Evolutionary conservation across 1,140 invertebrate species (phyloP), one percentile per base, ranked within the genome.

Genomic region (Drosophila pruinosa): DNA sequence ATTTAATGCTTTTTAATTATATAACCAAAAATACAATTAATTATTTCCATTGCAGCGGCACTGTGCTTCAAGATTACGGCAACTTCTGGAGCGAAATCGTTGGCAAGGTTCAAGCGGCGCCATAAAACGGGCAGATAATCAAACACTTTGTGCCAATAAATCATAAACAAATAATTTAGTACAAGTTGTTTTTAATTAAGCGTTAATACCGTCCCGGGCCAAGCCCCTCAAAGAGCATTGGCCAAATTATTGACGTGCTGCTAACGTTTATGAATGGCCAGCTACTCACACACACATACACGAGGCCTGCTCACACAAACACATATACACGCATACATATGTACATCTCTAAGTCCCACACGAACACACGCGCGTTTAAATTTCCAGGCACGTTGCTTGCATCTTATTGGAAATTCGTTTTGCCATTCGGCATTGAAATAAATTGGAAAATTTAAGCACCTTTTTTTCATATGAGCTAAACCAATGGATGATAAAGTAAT

Each of bases 81-180:
- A 94, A 93, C 8, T 96, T 95, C 83, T 96, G 95, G 95, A 93
- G 94, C 14, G 93, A 95, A 38, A 89, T 95, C 61, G 69, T 91
- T 4, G 75, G 67, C 61, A 90, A 89, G 52, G 82, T 91, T 56
- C 82, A 85, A 52, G 63, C 71, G 24, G 50, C 80, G 64, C 63
- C 61, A 28, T 53, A 75, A 61, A 75, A 68, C 19, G 5, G 61
- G 58, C 24, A 19, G 57, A 45, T 39, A 5, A 80, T 41, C n/a
- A 73, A 64, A 50, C 47, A 64, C 38, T 48, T 43, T 34, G n/a
- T 67, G 28, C 47, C 56, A 86, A 85, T 85, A 85, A 80, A 86
- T 67, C 57, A 45, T 64, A 47, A 74, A 81, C 67, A 71, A 57
- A 59, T 62, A 64, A 86, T 76, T 65, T 65, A 83, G 64, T 86